Percentiles rank a stretch among this genome's conserved stretches.
Conservation (phyloP, 2,797 vertebrate species). For the Syngnathus acus region DNA sequence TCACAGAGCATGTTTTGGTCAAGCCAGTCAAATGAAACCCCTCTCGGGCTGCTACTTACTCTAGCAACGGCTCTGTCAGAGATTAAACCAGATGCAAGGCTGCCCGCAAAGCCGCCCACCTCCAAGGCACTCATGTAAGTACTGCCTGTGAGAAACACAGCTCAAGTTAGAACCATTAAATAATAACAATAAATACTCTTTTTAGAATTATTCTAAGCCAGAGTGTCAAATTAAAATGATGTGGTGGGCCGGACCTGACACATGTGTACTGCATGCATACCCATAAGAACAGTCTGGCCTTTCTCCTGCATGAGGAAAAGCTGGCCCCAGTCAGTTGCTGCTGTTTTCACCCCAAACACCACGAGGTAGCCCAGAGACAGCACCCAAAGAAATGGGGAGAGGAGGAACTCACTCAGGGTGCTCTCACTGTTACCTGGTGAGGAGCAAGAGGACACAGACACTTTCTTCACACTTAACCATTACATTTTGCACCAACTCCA, state of each 20-base stretch:
- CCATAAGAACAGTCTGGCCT: conserved; percentile 86
- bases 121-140: conserved; percentile 96
- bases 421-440: conserved; percentile 68
- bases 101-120: conserved; percentile 88
- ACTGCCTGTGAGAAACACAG: conserved; percentile 72
- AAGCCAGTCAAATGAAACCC: neutral
- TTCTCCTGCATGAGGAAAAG: conserved; percentile 97
- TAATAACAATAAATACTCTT: neutral
- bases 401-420: conserved; percentile 83
- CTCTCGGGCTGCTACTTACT: conserved; percentile 64
- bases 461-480: neutral
- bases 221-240: too few relatives aligned
- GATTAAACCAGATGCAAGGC: conserved; percentile 85
- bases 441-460: neutral
- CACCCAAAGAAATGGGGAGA: conserved; percentile 94
- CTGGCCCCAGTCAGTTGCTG: conserved; percentile 96
- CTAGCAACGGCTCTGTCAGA: conserved; percentile 89
- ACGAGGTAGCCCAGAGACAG: conserved; percentile 88
- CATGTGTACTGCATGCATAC: conserved; percentile 45
- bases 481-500: neutral
- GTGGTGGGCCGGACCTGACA: too few relatives aligned
- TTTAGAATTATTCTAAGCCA: neutral
- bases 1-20: neutral
- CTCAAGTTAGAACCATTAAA: conserved; percentile 13
- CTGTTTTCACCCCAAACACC: conserved; percentile 95